Evolutionary conservation across 2,113 vertebrate genomes (phyloP).

Genomic region (Cyanoramphus novaezelandiae): DNA sequence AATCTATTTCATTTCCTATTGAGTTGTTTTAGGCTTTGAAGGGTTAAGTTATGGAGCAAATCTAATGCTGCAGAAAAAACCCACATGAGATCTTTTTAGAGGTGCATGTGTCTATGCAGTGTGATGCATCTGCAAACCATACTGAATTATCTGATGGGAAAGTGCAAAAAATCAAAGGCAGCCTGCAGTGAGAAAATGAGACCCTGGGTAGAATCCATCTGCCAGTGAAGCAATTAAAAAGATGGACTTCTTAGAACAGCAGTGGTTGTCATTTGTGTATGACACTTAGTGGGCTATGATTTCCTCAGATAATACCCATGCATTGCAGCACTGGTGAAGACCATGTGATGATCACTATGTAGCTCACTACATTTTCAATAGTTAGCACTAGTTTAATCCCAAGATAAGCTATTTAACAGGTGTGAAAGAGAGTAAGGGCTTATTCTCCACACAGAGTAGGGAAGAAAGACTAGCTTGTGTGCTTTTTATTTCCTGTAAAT

Average conservation of each 20-base stretch:
- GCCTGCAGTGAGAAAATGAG: slow-evolving; percentile 24
- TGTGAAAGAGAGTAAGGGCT: background rate
- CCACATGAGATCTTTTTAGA: background rate
- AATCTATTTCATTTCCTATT: slow-evolving; percentile 10
- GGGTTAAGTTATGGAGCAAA: background rate
- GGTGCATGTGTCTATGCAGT: background rate
- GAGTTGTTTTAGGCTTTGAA: background rate
- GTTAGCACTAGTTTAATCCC: background rate
- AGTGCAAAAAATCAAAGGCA: slow-evolving; percentile 17
- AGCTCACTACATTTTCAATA: background rate
- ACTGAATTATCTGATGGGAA: background rate
- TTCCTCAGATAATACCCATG: background rate
- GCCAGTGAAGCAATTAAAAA: slow-evolving; percentile 8
- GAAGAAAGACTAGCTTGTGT: background rate
- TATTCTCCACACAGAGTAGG: background rate
- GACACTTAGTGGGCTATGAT: background rate
- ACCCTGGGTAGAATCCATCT: slow-evolving; percentile 2
- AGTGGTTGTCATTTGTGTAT: background rate
- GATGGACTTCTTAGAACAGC: slow-evolving; percentile 25
- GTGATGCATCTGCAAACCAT: background rate
- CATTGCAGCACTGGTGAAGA: background rate
- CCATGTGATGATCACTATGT: background rate
- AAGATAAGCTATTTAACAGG: background rate
- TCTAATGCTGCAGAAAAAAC: background rate
- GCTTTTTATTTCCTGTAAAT: background rate